A percentile compares a stretch with the other conserved stretches of the same genome.
phyloP scores from a whole-genome alignment of 2,113 vertebrate genomes.

The Phoxinus phoxinus region DNA sequence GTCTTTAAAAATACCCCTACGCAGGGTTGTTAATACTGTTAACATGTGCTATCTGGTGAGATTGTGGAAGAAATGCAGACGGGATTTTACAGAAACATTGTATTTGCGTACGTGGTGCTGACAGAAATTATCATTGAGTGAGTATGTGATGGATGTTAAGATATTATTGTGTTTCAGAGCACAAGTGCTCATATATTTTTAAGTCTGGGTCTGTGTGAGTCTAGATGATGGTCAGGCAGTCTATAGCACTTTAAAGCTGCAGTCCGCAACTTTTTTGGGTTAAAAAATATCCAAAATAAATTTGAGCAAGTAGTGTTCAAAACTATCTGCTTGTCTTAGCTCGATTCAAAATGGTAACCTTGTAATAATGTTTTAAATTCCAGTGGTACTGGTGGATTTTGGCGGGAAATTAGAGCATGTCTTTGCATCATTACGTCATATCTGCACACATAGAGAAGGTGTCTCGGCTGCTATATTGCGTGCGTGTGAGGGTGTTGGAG shows the following conservation, averaged over 20 bases:
- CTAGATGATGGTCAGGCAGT: constrained; percentile 34
- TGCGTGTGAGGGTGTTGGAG: too few relatives aligned
- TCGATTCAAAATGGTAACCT: too few relatives aligned
- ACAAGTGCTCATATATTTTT: not conserved
- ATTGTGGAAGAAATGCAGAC: not conserved
- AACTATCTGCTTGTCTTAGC: too few relatives aligned
- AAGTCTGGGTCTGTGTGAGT: not conserved
- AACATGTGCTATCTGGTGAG: not conserved
- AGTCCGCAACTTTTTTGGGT: too few relatives aligned
- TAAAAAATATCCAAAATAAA: too few relatives aligned
- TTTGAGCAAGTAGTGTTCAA: too few relatives aligned
- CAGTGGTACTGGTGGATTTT: too few relatives aligned
- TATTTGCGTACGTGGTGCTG: not conserved
- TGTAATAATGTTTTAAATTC: too few relatives aligned
- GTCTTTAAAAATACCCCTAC: constrained; percentile 45
- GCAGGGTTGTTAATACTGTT: constrained; percentile 32
- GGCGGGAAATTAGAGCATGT: too few relatives aligned
- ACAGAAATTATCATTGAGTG: not conserved
- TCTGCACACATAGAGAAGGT: too few relatives aligned
- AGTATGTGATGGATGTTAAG: not conserved
- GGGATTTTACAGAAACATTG: not conserved
- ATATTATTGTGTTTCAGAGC: constrained; percentile 17
- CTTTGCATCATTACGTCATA: too few relatives aligned
- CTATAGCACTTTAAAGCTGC: constrained; percentile 37
- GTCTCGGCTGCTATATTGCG: too few relatives aligned